phyloP scores from a whole-genome alignment of 2,888 invertebrate genomes.

The Epirrhoe tristata region DNA sequence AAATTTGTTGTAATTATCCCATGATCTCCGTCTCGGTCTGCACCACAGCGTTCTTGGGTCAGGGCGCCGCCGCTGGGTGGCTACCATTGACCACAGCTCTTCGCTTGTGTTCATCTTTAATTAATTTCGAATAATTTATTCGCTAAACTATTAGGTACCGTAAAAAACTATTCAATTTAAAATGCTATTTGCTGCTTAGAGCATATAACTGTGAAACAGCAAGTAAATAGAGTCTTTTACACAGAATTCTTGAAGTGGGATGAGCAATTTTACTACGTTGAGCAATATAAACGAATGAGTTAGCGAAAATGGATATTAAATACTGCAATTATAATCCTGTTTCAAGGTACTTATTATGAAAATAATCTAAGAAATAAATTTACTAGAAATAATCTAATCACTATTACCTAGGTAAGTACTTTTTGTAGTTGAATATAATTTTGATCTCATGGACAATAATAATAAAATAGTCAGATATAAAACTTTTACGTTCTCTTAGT shows the following conservation, averaged over 20 bases:
- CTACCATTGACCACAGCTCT: too few species aligned
- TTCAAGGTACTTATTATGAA: background rate
- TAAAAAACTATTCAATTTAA: too few species aligned
- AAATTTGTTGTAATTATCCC: too few species aligned
- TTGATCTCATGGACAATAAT: background rate
- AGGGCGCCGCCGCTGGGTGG: too few species aligned
- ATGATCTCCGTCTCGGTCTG: too few species aligned
- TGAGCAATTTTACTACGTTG: background rate
- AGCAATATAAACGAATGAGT: constrained; percentile 9
- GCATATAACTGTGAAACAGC: background rate
- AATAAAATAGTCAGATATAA: background rate
- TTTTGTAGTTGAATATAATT: background rate
- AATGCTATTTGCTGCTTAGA: background rate
- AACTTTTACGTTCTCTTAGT: background rate
- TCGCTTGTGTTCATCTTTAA: too few species aligned
- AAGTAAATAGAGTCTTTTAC: background rate
- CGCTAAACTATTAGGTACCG: background rate
- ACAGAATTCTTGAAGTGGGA: background rate
- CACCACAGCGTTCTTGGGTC: too few species aligned
- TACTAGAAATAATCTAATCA: background rate
- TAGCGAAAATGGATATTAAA: constrained; percentile 5
- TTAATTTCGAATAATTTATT: background rate
- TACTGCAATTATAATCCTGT: constrained; percentile 6
- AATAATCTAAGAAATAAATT: background rate
- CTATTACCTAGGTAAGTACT: background rate